Evolutionary conservation across 2,113 vertebrate species (phyloP).

Genomic region (Alouatta palliata): DNA sequence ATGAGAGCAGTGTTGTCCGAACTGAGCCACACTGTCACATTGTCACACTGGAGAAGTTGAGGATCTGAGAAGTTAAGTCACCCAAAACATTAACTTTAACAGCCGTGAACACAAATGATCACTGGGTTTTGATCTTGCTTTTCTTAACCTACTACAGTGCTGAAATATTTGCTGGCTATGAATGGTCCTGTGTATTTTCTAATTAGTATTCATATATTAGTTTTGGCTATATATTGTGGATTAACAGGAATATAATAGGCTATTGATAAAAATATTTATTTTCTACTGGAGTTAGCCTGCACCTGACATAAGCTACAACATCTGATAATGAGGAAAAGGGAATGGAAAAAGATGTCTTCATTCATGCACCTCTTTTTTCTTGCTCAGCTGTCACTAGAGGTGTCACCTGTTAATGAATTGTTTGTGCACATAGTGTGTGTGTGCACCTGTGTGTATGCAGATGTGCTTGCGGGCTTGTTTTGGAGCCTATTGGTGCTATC

Average conservation of each 20-base stretch:
- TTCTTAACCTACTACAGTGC: not conserved
- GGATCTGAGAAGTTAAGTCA: not conserved
- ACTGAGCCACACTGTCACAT: not conserved
- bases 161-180: not conserved
- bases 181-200: not conserved
- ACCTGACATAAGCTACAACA: not conserved
- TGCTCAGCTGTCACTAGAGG: not conserved
- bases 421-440: rapidly evolving
- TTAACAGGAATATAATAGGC: not conserved
- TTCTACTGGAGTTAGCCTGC: not conserved
- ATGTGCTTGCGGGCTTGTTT: not conserved
- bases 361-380: not conserved
- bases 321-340: not conserved
- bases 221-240: not conserved
- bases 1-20: not conserved
- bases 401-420: not conserved
- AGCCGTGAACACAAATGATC: not conserved
- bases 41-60: not conserved
- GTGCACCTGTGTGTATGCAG: rapidly evolving
- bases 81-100: not conserved
- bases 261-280: not conserved
- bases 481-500: not conserved
- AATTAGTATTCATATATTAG: not conserved
- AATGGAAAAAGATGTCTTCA: not conserved
- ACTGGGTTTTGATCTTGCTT: not conserved